These are phyloP conservation scores for Stegastes partitus DNA, from an alignment of 2,113 vertebrate species.

Conservation along the genomic window DNA sequence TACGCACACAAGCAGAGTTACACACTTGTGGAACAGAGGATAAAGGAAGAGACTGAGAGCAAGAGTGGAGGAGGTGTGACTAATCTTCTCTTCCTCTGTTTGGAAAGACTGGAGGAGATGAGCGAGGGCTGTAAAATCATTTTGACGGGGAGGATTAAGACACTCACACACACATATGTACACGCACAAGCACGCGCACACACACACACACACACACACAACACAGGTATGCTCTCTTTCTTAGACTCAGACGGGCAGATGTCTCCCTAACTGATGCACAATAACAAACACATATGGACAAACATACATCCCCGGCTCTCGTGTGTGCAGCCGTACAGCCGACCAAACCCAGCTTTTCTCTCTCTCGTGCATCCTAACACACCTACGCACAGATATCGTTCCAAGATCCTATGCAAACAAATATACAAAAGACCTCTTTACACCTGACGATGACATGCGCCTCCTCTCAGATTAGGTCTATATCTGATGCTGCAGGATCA, in stretches of 20 bases:
- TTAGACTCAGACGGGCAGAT: conserved; percentile 38
- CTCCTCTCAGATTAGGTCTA: conserved; percentile 19
- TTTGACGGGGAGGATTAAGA: conserved; percentile 82
- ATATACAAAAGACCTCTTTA: conserved; percentile 23
- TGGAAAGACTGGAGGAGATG: conserved; percentile 79
- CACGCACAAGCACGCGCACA: conserved; percentile 2
- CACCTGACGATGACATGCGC: conserved; percentile 31
- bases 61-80: conserved; percentile 82
- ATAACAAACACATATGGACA: neutral
- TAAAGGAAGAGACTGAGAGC: conserved; percentile 73
- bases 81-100: conserved; percentile 82
- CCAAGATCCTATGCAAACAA: conserved; percentile 38
- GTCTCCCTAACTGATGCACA: conserved; percentile 25
- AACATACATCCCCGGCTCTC: conserved; percentile 25
- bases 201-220: conserved; percentile 8
- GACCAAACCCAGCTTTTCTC: conserved; percentile 31
- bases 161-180: conserved; percentile 3
- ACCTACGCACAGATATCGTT: conserved; percentile 26
- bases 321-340: neutral
- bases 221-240: conserved; percentile 45
- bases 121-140: conserved; percentile 82
- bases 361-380: conserved; percentile 26
- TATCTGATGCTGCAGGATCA: conserved; percentile 45
- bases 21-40: conserved; percentile 73
- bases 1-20: conserved; percentile 16